Evolutionary conservation across 2,113 vertebrate genomes (phyloP), one percentile per base, ranked within the genome.

Genomic region (Centropus unirufus): DNA sequence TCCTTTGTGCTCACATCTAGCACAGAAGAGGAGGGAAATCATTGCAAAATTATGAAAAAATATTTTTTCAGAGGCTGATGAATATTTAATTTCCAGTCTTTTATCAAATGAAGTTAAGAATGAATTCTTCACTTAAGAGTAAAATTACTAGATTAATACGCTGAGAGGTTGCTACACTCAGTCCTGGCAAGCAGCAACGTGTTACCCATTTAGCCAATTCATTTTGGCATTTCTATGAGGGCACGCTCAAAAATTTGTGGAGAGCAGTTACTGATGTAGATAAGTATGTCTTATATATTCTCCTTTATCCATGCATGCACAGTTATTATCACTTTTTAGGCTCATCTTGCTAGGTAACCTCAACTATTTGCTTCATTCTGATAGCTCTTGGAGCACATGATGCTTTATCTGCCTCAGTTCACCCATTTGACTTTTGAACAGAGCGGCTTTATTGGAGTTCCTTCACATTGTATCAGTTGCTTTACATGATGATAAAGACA

Each of bases 51-150:
- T 83, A 70, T n/a, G 40, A 87, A 86, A 82, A 34, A 73, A 47
- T 14, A 22, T 55, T 92, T 97, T 94, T 54, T 73, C 34, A 73
- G 42, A 85, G 72, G 61, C 34, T 93, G 47, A 94, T 93, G 74
- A 95, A 75, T 92, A 94, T 92, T 93, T 95, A 14, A 93, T 96
- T 96, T 91, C 19, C 42, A 58, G 4, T 79, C n/a, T 79, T 55
- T 79, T 66, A 87, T 14, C 14, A 87, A 80, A 76, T 63, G 23
- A 80, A 72, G 13, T 51, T 79, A 52, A 72, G 39, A 87, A 84
- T 73, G 3, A 76, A 64, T 39, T 72, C 9, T 87, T 63, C 68
- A 73, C 47, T 81, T 90, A 52, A 9, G 19, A 83, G 70, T 83
- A 87, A 66, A 75, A 66, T 52, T 27, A 47, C 14, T 79, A 26